Base-by-base conservation (phyloP, 2,113 vertebrate species). In the Lepidothrix coronata region DNA sequence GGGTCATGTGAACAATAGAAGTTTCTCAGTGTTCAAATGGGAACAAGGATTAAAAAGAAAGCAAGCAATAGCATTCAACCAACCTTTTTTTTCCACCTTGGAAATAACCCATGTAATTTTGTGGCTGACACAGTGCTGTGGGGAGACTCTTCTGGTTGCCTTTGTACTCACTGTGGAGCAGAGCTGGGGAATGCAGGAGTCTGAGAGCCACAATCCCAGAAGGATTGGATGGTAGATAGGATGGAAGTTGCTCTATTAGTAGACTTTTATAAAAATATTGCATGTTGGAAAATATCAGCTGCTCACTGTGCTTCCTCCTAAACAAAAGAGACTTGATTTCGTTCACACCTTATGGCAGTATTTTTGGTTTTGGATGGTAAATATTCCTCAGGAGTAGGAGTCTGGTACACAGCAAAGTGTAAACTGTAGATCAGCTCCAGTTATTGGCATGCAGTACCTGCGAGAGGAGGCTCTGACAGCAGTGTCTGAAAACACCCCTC, bases 321-420 rank as follows among this genome's bases (percentile, higher is more conserved):
- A 97, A 97, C 96, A 96, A 96, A 97, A 92, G 95, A 87, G 55
- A 31, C 68, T 85, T 75, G 94, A 66, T 92, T 87, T 82, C 76
- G 27, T 91, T 96, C 94, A 89, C 92, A 96, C 97, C 95, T 96
- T 96, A 97, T 97, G 97, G 90, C 92, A 89, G 37, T 96, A n/a
- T 92, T 97, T 97, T 93, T 95, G 93, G 5, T 82, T 95, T 85
- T 33, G 81, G 76, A 65, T 91, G 85, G 88, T 97, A 97, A 97
- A 97, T 71, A 96, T 77, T 97, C 66, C 73, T 85, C 59, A 33
- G 74, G 74, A 96, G 93, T 95, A 66, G 95, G 96, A 96, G 96
- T 93, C 35, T 95, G 67, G 89, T 83, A 79, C 61, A 91, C 91
- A 95, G 88, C 67, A 66, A 93, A 89, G 79, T 54, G 46, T 35